Evolutionary conservation across 2,888 invertebrate genomes (phyloP).

Genomic region (Pyralis farinalis): DNA sequence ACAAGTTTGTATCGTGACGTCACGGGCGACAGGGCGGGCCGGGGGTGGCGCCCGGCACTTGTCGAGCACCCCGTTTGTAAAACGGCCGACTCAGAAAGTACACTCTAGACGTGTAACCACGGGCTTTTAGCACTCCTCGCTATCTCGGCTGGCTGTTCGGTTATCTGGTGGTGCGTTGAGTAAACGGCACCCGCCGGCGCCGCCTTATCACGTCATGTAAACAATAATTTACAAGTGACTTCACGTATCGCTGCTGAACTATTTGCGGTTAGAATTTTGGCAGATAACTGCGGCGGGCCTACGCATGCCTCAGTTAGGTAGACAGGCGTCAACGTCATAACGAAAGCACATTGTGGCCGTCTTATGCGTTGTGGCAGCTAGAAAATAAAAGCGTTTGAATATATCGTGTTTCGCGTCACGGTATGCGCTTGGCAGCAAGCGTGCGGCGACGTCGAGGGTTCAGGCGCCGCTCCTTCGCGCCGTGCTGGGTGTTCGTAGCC

Average conservation of each 20-base stretch:
- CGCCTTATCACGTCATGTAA: conserved; percentile 70
- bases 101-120: conserved; percentile 57
- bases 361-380: conserved; percentile 31
- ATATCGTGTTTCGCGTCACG: conserved; percentile 49
- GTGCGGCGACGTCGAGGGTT: conserved; percentile 30
- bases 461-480: conserved; percentile 35
- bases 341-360: conserved; percentile 14
- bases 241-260: conserved; percentile 53
- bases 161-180: conserved; percentile 52
- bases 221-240: conserved; percentile 70
- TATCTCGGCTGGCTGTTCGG: conserved; percentile 46
- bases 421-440: conserved; percentile 22
- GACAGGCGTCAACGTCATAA: conserved; percentile 2
- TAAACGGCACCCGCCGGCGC: conserved; percentile 68
- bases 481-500: conserved; percentile 12
- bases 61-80: conserved; percentile 39
- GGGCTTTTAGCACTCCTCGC: conserved; percentile 69
- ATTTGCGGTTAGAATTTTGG: conserved; percentile 68
- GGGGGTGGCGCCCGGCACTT: conserved; percentile 64
- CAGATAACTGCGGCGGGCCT: conserved; percentile 46
- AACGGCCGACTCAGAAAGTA: conserved; percentile 50
- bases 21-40: conserved; percentile 74
- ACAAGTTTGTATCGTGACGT: conserved; percentile 66
- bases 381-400: conserved; percentile 28
- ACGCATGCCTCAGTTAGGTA: conserved; percentile 18